These are phyloP conservation scores for Brachionus plicatilis DNA, from an alignment of 1,140 invertebrate genomes.

Conservation along the genomic window DNA sequence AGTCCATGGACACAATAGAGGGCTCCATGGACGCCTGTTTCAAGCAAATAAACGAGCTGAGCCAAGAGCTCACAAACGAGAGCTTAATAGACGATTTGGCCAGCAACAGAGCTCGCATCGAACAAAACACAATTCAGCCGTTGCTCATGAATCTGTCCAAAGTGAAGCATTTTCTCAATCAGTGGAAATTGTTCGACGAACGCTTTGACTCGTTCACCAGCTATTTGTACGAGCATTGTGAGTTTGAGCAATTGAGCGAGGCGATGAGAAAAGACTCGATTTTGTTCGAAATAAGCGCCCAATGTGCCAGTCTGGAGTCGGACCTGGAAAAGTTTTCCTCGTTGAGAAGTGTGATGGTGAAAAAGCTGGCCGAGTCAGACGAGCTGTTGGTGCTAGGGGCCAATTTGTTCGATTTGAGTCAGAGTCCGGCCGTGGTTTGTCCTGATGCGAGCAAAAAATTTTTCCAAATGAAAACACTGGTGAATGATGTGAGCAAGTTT, in stretches of 20 bases:
- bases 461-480: background rate
- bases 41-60: constrained; percentile 1
- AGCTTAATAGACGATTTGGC: background rate
- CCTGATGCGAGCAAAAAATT: background rate
- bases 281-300: background rate
- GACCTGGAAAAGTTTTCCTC: background rate
- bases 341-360: background rate
- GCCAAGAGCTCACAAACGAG: background rate
- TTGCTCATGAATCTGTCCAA: background rate
- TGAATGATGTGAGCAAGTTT: background rate
- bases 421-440: background rate
- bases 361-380: background rate
- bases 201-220: background rate
- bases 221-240: background rate
- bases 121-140: background rate
- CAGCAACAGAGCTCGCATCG: background rate
- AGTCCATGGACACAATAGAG: background rate
- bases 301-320: background rate
- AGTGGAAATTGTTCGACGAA: constrained; percentile 6
- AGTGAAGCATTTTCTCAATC: background rate
- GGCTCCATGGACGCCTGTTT: background rate
- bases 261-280: background rate
- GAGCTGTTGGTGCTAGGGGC: background rate
- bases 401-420: constrained; percentile 5
- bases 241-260: background rate